Conservation (phyloP, 2,113 vertebrate species). For the Gambusia holbrooki region DNA sequence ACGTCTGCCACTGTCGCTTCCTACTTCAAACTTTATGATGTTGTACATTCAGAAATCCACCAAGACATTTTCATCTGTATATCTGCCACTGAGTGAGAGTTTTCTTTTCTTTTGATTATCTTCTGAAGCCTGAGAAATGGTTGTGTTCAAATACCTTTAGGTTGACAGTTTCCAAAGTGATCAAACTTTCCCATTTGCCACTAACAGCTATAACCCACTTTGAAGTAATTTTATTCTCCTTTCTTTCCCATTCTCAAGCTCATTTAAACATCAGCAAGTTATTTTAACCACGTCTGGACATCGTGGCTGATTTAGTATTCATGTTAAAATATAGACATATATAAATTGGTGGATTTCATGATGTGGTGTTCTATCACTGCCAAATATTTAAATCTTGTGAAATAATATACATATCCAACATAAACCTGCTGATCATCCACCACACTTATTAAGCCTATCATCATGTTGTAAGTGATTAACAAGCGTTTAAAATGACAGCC, state of each 20-base stretch:
- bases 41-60: not conserved
- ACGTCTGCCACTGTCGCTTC: too few relatives aligned
- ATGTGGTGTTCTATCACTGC: not conserved
- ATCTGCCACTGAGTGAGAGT: not conserved
- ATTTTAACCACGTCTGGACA: not conserved
- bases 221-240: not conserved
- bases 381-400: too few relatives aligned
- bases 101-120: not conserved
- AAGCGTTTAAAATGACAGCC: conserved; percentile 11
- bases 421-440: conserved; percentile 8
- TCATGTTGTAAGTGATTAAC: conserved; percentile 20
- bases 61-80: not conserved
- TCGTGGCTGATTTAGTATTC: not conserved
- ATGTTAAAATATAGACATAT: not conserved
- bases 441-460: conserved; percentile 1
- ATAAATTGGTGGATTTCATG: not conserved
- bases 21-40: not conserved
- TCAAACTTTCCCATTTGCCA: not conserved
- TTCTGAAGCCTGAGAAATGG: not conserved
- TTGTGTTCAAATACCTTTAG: not conserved
- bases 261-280: not conserved
- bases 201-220: not conserved
- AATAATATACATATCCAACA: conserved; percentile 3
- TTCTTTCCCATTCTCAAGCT: not conserved
- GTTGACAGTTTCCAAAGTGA: not conserved